Evolutionary conservation across 2,113 vertebrate species (phyloP), one percentile per base, ranked within the genome.

Genomic region (Dasypus novemcinctus): DNA sequence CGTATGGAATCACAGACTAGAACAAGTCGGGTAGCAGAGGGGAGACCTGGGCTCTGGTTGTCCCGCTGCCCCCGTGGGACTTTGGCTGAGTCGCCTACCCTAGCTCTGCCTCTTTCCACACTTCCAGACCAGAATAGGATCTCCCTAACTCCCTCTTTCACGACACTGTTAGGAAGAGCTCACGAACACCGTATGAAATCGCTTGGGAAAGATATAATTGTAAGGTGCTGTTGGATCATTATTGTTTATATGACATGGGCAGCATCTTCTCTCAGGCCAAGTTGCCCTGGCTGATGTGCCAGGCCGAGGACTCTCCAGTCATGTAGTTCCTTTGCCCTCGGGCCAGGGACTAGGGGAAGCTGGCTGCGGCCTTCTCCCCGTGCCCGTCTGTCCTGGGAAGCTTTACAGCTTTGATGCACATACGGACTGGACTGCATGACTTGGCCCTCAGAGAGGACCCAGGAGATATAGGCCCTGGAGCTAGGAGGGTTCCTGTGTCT

Each of bases 1-100:
- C 0, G 7, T 0, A 0, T 29, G 6, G 59, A 80, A 54, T 25
- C 52, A 12, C 75, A 41, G 78, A 23, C 31, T 14, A 38, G 31
- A 76, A 64, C 0, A 6, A 84, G 33, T 66, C 63, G 57, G 21
- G 20, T 31, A 3, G 59, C 43, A 64, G 43, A 27, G 33, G 69
- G 23, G 41, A 68, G 36, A 54, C 0, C 29, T 7, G 4, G 33
- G 4, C 57, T 59, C 69, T 18, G 23, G 29, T 23, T 69, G 25
- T 3, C 66, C 13, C 15, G 7, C 5, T 29, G 10, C 29, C 10
- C 1, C 25, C 2, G 1, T 43, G 75, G 59, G 14, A 46, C 38
- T 46, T 71, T 33, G 64, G 17, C 78, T 78, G 54, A 88, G 31
- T 23, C 83, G 41, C 25, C 72, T 54, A 10, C 41, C 25, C 31